Percentiles rank a stretch among this genome's conserved stretches.
These are phyloP conservation scores for Varanus komodoensis DNA, from an alignment of 2,113 vertebrate genomes.

Conservation along the genomic window DNA sequence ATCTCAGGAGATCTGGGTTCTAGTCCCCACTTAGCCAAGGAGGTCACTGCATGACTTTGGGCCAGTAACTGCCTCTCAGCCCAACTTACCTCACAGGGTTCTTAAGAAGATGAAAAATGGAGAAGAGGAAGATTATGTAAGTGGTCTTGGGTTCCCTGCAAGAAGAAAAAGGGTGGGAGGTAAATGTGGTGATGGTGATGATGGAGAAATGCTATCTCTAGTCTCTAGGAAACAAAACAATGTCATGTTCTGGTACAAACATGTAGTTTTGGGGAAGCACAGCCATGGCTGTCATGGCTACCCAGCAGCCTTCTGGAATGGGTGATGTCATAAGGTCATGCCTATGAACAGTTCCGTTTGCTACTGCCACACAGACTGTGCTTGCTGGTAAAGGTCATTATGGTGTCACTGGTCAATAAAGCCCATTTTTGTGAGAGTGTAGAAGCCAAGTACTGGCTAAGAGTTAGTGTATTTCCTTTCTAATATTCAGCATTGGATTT, in stretches of 20 bases:
- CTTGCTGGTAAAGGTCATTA: slow-evolving; percentile 14
- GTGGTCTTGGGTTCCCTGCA: no score
- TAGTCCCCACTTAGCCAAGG: no score
- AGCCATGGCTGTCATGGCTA: neutral
- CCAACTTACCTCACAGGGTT: no score
- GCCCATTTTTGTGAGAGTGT: neutral
- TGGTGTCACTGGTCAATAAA: neutral
- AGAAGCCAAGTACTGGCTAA: neutral
- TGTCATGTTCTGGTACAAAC: neutral
- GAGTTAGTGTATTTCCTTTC: neutral
- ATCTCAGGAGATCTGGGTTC: no score
- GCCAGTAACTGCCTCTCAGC: no score
- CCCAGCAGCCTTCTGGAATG: neutral
- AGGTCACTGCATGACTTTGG: no score
- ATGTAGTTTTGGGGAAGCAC: neutral
- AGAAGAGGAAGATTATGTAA: no score
- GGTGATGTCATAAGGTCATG: slow-evolving; percentile 26
- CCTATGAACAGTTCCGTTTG: neutral
- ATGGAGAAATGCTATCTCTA: no score
- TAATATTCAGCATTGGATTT: neutral
- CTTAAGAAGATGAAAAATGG: no score
- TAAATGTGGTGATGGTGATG: no score
- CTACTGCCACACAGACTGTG: slow-evolving; percentile 33
- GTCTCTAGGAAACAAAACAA: neutral
- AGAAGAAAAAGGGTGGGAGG: no score